Conservation (phyloP, 2,113 vertebrate species). For the Ciconia boyciana region DNA sequence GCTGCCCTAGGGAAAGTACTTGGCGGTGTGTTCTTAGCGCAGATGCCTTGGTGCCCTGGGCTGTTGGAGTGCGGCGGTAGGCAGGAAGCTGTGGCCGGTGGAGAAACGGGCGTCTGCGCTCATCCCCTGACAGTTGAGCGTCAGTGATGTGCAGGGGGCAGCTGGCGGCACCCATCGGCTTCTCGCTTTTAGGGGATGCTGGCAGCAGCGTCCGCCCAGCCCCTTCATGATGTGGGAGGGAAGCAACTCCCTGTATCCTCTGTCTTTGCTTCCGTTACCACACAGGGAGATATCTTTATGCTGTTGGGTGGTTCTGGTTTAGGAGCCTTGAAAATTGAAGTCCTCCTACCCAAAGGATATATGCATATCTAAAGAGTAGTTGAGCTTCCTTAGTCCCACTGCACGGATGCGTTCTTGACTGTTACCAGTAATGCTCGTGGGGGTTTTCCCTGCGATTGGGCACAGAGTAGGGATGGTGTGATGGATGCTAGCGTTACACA, state of each 20-base stretch:
- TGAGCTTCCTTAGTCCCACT: neutral
- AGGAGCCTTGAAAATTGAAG: neutral
- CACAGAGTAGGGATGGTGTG: neutral
- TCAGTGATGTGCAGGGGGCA: neutral
- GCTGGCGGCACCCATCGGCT: neutral
- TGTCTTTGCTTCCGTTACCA: neutral
- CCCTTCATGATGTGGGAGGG: neutral
- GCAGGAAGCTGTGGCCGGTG: neutral
- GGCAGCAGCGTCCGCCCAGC: neutral
- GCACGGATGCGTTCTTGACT: neutral
- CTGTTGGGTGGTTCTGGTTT: neutral
- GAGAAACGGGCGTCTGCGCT: accelerated
- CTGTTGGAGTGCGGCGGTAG: neutral
- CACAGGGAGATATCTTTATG: neutral
- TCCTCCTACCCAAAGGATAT: neutral
- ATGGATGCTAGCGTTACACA: neutral
- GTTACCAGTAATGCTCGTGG: neutral
- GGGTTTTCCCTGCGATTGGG: neutral
- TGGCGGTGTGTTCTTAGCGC: neutral
- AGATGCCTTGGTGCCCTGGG: neutral
- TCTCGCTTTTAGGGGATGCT: neutral
- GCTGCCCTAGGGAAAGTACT: neutral
- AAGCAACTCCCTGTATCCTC: neutral
- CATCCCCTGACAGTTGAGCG: neutral
- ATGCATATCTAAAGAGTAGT: accelerated